Percentiles rank a stretch among this genome's conserved stretches.
Conservation (phyloP, 2,797 vertebrate genomes). For the Betta splendens region DNA sequence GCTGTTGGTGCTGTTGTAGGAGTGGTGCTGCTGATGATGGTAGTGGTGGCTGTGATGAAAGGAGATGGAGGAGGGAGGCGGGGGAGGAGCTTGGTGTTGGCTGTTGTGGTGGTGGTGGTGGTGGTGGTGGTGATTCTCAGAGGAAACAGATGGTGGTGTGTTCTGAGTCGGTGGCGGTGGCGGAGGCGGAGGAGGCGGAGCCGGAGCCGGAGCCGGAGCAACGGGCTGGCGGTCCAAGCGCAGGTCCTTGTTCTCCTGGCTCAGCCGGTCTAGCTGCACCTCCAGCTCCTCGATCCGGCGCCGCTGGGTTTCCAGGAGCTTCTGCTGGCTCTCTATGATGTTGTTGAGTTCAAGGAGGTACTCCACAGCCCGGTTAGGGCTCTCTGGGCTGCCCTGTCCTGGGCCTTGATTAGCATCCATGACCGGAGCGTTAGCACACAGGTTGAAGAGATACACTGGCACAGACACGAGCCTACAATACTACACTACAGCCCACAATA, state of each 20-base stretch:
- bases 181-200: constrained; percentile 67
- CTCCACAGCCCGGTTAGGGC: constrained; percentile 91
- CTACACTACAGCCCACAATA: too few species aligned
- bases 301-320: constrained; percentile 90
- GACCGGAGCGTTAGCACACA: constrained; percentile 25
- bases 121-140: constrained; percentile 59
- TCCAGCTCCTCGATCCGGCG: constrained; percentile 91
- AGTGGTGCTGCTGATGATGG: constrained; percentile 56
- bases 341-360: constrained; percentile 95
- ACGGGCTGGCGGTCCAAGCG: constrained; percentile 80
- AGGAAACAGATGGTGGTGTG: constrained; percentile 31
- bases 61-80: constrained; percentile 55
- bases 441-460: too few species aligned
- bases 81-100: constrained; percentile 54
- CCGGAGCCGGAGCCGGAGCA: constrained; percentile 43
- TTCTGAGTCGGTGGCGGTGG: constrained; percentile 61
- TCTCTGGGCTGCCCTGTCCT: constrained; percentile 79
- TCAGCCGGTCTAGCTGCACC: constrained; percentile 89
- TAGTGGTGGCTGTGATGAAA: constrained; percentile 63
- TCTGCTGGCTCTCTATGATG: constrained; percentile 95
- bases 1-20: constrained; percentile 67
- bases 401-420: constrained; percentile 75
- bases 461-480: too few species aligned
- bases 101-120: constrained; percentile 65
- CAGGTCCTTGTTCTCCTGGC: constrained; percentile 91